Conservation (phyloP, 2,888 invertebrate species). For the Acanthosoma haemorrhoidale region DNA sequence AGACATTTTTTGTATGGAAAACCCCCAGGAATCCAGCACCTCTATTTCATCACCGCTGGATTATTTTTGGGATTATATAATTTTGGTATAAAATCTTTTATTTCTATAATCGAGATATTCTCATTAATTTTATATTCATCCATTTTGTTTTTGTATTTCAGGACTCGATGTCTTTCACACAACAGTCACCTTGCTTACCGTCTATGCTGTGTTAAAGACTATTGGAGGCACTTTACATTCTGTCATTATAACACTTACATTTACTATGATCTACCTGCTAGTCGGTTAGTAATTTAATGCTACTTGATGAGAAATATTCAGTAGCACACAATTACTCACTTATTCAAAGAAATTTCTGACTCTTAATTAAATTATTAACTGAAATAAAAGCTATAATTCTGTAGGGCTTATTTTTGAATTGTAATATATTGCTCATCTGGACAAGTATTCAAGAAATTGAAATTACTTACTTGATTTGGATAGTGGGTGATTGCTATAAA, state of each 20-base stretch:
- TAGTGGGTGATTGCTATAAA: too few species aligned
- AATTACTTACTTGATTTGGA: too few species aligned
- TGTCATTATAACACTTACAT: conserved; percentile 65
- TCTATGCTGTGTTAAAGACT: conserved; percentile 61
- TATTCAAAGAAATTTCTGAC: too few species aligned
- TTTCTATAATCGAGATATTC: neutral
- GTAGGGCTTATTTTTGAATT: too few species aligned
- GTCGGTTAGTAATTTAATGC: conserved; percentile 48
- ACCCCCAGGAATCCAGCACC: conserved; percentile 57
- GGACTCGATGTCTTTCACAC: conserved; percentile 68
- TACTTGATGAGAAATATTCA: neutral
- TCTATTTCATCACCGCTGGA: conserved; percentile 68
- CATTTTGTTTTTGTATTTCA: conserved; percentile 44
- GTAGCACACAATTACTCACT: neutral
- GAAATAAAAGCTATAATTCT: too few species aligned
- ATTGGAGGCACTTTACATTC: conserved; percentile 61
- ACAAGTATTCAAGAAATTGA: too few species aligned
- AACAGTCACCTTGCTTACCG: conserved; percentile 61
- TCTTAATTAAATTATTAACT: too few species aligned
- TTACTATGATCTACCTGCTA: conserved; percentile 75
- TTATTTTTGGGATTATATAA: conserved; percentile 74
- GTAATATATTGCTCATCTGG: too few species aligned
- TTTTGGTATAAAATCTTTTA: conserved; percentile 71
- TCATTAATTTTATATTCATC: neutral
- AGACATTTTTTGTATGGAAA: conserved; percentile 55